A percentile compares a stretch with the other conserved stretches of the same genome.
phyloP scores from a whole-genome alignment of 2,797 vertebrate genomes.

The Danio albolineatus region DNA sequence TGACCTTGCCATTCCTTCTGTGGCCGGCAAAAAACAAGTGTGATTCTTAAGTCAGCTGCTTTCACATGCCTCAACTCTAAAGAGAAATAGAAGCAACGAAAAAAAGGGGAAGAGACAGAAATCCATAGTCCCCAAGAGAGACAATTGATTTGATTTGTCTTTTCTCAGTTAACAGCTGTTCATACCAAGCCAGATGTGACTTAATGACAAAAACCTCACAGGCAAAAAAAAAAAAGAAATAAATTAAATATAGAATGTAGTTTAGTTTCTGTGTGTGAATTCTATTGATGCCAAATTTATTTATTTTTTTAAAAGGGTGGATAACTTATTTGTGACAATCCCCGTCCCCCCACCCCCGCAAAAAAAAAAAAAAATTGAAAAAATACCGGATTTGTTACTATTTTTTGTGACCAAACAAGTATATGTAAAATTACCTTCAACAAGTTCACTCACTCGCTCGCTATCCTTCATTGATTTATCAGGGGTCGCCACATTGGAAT shows the following conservation, averaged over 20 bases:
- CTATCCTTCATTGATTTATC: too few relatives aligned
- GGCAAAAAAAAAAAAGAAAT: too few relatives aligned
- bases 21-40: conserved; percentile 48
- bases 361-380: too few relatives aligned
- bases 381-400: too few relatives aligned
- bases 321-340: too few relatives aligned
- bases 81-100: conserved; percentile 5
- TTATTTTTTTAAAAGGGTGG: too few relatives aligned
- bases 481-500: too few relatives aligned
- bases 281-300: too few relatives aligned
- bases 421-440: not conserved
- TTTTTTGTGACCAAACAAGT: not conserved
- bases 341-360: too few relatives aligned
- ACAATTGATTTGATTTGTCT: conserved; percentile 18
- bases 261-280: too few relatives aligned
- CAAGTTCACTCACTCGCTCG: not conserved
- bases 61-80: conserved; percentile 56
- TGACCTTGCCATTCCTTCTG: conserved; percentile 47
- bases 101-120: conserved; percentile 32
- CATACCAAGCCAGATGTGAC: not conserved
- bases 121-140: conserved; percentile 49
- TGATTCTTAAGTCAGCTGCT: conserved; percentile 40
- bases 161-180: conserved; percentile 1
- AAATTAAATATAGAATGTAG: not conserved
- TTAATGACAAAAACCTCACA: not conserved